These are phyloP conservation scores for Andrena minutula DNA, from an alignment of 2,888 invertebrate species.

Conservation along the genomic window DNA sequence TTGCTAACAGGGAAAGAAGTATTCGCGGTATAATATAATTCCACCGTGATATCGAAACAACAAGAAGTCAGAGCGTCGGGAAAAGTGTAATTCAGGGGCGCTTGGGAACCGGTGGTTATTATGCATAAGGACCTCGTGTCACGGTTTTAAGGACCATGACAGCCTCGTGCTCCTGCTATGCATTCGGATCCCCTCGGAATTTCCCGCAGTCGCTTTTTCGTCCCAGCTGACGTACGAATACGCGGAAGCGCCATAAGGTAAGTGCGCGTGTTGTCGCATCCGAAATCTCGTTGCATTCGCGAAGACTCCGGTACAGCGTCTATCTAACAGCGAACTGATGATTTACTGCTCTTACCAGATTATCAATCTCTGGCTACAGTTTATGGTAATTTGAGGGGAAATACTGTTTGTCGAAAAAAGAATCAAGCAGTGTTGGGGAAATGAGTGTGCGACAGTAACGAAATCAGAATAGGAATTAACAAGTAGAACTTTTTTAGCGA, in stretches of 20 bases:
- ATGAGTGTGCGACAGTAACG: background rate
- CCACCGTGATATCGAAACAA: conserved; percentile 8
- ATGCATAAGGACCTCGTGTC: conserved; percentile 22
- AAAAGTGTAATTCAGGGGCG: conserved; percentile 26
- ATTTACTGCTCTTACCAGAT: background rate
- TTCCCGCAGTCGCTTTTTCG: conserved; percentile 17
- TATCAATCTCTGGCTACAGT: background rate
- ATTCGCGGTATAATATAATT: background rate
- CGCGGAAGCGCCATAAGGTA: background rate
- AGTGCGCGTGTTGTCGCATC: conserved; percentile 10
- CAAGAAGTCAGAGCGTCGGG: background rate
- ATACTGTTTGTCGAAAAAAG: background rate
- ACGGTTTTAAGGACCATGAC: conserved; percentile 21
- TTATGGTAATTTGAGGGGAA: background rate
- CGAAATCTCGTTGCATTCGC: background rate
- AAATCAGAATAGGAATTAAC: background rate
- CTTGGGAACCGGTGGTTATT: conserved; percentile 19
- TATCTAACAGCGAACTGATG: background rate
- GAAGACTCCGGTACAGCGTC: background rate
- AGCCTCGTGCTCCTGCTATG: conserved; percentile 5
- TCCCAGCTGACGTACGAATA: conserved; percentile 1
- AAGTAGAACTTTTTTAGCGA: background rate
- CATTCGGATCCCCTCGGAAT: conserved; percentile 31
- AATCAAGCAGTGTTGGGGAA: background rate
- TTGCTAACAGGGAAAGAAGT: background rate